phyloP scores from a whole-genome alignment of 2,797 vertebrate genomes.

The Acropternis orthonyx region DNA sequence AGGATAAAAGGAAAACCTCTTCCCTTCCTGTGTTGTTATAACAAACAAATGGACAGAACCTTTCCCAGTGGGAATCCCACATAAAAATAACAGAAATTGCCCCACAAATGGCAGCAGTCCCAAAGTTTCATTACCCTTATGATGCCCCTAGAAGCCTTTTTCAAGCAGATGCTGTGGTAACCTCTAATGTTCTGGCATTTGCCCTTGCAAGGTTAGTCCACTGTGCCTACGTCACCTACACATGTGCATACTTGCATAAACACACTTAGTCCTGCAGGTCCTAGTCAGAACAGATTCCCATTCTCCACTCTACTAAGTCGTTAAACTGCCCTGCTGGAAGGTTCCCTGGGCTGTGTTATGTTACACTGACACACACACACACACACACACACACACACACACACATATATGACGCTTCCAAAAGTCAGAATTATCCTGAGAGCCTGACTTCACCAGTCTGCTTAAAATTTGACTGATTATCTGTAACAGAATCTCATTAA shows the following conservation, averaged over 20 bases:
- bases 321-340: neutral
- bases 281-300: neutral
- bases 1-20: slow-evolving; percentile 42
- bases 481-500: slow-evolving; percentile 15
- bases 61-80: neutral
- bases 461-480: slow-evolving; percentile 40
- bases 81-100: neutral
- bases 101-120: neutral
- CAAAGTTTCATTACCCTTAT: neutral
- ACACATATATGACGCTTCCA: fast-evolving
- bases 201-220: neutral
- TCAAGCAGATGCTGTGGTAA: neutral
- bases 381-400: neutral
- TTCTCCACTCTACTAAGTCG: neutral
- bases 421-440: neutral
- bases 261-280: neutral
- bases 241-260: neutral
- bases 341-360: neutral
- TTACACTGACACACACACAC: neutral
- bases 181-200: neutral
- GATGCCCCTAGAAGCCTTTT: neutral
- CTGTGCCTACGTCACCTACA: neutral
- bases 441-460: neutral
- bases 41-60: neutral
- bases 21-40: slow-evolving; percentile 42